Percentiles rank a stretch among this genome's conserved stretches.
phyloP scores from a whole-genome alignment of 2,888 invertebrate genomes.

The Dorcus parallelipipedus region DNA sequence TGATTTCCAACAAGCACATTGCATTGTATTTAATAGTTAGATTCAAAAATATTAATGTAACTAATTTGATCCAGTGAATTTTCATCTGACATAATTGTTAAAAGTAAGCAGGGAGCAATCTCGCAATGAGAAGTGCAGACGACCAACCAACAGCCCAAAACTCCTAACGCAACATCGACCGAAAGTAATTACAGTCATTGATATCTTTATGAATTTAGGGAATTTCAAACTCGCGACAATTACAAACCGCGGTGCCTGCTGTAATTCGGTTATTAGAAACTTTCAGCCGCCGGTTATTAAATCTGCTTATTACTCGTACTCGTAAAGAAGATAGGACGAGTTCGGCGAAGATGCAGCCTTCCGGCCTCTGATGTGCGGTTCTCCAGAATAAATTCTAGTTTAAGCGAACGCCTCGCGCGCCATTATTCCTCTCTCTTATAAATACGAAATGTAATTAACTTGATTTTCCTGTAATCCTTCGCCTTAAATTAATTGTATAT shows the following conservation, averaged over 20 bases:
- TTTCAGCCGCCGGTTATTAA: constrained; percentile 30
- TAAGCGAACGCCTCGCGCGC: constrained; percentile 26
- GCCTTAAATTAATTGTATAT: constrained; percentile 10
- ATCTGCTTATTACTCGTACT: constrained; percentile 29
- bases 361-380: background rate
- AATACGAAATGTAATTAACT: constrained; percentile 27
- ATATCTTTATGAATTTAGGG: constrained; percentile 44
- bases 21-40: too few species aligned
- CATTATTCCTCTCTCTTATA: constrained; percentile 26
- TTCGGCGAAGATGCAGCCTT: constrained; percentile 9
- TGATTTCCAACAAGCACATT: too few species aligned
- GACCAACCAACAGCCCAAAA: background rate
- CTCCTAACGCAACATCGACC: constrained; percentile 1
- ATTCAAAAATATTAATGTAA: too few species aligned
- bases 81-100: too few species aligned
- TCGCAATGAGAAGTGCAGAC: too few species aligned
- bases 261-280: constrained; percentile 33
- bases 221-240: constrained; percentile 38
- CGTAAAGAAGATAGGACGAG: constrained; percentile 13
- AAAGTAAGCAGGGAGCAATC: too few species aligned
- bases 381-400: constrained; percentile 28
- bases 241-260: constrained; percentile 27
- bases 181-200: constrained; percentile 41
- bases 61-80: too few species aligned
- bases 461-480: constrained; percentile 24